Evolutionary conservation across 2,113 vertebrate species (phyloP), one percentile per base, ranked within the genome.

Genomic region (Hiodon alosoides): DNA sequence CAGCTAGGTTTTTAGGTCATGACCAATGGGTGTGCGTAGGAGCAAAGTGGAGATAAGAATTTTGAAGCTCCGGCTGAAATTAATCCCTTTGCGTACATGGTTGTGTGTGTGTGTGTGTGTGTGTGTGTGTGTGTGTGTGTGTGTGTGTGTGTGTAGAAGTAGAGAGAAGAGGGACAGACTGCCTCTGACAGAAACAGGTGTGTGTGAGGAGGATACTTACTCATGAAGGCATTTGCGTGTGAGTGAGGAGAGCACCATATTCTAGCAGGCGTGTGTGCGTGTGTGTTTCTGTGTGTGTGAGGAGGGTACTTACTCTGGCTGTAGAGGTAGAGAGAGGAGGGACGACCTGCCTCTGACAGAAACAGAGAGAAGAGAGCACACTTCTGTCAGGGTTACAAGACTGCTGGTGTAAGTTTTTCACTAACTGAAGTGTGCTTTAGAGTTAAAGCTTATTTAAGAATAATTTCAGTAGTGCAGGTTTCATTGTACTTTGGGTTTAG

Each of bases 221-320:
- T 31, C 31, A 31, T 31, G 31, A 31, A 31, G 31, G 31, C 31
- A 31, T 31, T 10, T n/a, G 16, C 2, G 50, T 16, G 47, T 55
- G 31, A 66, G 50, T 31, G 17, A 31, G 31, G 31, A 31, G 31
- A 31, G 2, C 2, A 31, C 31, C 31, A 31, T 31, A 31, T 67
- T 14, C 10, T 52, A 55, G 52, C 68, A n/a, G 47, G 55, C 53
- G 68, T 16, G 11, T 69, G 70, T 31, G 75, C 50, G 57, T 11
- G 46, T 58, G 65, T 78, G 46, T 55, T 52, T 14, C 72, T 64
- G 7, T 53, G 11, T 14, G 55, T 7, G 47, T 10, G 31, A 51
- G 67, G n/a, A 0, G 50, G 31, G 73, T 82, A 81, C 80, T 83
- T 72, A 83, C 80, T 77, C 77, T 81, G 79, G 78, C 74, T 79